phyloP scores from a whole-genome alignment of 1,140 invertebrate genomes.

The Antheraea pernyi region DNA sequence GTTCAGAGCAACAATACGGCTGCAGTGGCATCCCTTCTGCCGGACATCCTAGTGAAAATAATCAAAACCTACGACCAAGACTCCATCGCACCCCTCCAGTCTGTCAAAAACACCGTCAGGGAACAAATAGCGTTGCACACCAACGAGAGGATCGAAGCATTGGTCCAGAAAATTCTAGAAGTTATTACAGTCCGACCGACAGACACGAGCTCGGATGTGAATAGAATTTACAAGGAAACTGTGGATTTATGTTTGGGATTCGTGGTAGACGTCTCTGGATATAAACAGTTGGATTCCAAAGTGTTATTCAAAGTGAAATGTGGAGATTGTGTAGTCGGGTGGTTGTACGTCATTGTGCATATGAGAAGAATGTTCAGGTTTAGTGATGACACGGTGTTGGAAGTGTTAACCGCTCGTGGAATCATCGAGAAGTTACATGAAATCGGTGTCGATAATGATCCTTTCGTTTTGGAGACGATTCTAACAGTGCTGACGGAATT shows the following conservation, averaged over 20 bases:
- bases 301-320: not conserved
- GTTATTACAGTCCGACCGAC: not conserved
- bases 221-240: not conserved
- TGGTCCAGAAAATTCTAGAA: not conserved
- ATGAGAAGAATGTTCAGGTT: not conserved
- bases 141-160: not conserved
- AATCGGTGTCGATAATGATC: not conserved
- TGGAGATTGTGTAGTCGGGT: not conserved
- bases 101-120: not conserved
- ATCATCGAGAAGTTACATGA: not conserved
- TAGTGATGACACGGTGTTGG: not conserved
- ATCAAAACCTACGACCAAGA: not conserved
- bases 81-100: not conserved
- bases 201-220: not conserved
- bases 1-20: not conserved
- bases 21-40: not conserved
- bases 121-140: not conserved
- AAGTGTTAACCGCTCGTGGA: not conserved
- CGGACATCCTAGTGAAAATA: not conserved
- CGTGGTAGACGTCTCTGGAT: not conserved
- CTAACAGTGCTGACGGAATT: not conserved
- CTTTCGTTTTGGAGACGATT: not conserved
- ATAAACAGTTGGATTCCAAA: not conserved
- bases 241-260: not conserved
- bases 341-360: not conserved